Percentiles rank a stretch among this genome's conserved stretches.
Conservation (phyloP, 2,888 invertebrate genomes). For the Athripsodes cinereus region DNA sequence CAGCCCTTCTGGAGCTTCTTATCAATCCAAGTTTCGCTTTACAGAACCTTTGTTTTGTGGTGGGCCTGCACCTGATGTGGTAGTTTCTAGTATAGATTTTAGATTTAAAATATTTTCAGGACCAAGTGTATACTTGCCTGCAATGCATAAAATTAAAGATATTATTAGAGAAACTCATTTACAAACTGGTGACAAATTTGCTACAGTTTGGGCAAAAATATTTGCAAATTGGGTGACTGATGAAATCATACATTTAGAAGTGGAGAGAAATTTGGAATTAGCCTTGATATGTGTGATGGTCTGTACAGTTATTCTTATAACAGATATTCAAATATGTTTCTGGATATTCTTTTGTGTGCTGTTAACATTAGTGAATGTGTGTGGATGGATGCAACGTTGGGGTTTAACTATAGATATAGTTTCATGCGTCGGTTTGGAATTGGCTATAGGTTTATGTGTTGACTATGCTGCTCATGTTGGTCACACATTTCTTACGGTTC, state of each 20-base stretch:
- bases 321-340: constrained; percentile 68
- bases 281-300: constrained; percentile 73
- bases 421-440: constrained; percentile 72
- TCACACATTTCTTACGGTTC: constrained; percentile 67
- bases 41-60: constrained; percentile 56
- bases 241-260: constrained; percentile 69
- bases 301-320: constrained; percentile 70
- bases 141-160: constrained; percentile 60
- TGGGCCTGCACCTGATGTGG: constrained; percentile 49
- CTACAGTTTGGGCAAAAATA: constrained; percentile 64
- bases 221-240: constrained; percentile 75
- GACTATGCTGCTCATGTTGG: constrained; percentile 80
- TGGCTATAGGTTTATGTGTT: constrained; percentile 76
- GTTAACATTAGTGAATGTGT: constrained; percentile 66
- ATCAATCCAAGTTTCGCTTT: constrained; percentile 63
- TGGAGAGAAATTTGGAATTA: constrained; percentile 67
- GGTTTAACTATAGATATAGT: constrained; percentile 76
- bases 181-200: constrained; percentile 54
- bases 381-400: constrained; percentile 76
- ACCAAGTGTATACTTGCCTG: constrained; percentile 64
- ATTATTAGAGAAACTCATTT: constrained; percentile 54
- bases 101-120: constrained; percentile 53
- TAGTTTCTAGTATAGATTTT: constrained; percentile 58
- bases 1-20: constrained; percentile 62
- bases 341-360: constrained; percentile 74